Percentiles rank a stretch among this genome's conserved stretches.
phyloP scores from a whole-genome alignment of 2,888 invertebrate species.

The Heteropelma amictum region DNA sequence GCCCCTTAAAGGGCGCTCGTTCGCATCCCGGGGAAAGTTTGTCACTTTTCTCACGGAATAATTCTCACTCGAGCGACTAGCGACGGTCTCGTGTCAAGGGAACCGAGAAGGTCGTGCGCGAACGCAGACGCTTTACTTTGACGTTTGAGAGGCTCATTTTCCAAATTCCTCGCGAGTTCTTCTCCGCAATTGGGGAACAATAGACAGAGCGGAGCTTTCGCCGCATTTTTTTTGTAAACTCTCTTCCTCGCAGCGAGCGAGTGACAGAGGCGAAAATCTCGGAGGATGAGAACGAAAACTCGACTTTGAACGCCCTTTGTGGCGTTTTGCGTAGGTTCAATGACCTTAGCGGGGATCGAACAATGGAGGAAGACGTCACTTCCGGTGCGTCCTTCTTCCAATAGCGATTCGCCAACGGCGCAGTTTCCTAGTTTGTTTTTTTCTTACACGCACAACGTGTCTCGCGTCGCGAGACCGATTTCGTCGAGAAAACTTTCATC shows the following conservation, averaged over 20 bases:
- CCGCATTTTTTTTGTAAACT: too few relatives aligned
- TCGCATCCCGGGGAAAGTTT: neutral
- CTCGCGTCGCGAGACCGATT: neutral
- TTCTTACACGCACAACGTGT: neutral
- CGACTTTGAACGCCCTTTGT: neutral
- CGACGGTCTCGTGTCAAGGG: neutral
- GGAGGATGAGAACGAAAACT: neutral
- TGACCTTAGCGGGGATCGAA: conserved; percentile 6
- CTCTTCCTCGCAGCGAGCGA: too few relatives aligned
- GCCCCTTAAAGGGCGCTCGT: conserved; percentile 29
- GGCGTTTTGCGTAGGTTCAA: conserved; percentile 16
- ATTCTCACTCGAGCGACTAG: neutral
- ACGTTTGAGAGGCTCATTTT: too few relatives aligned
- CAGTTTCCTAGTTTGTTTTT: conserved; percentile 9
- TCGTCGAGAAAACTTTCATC: conserved; percentile 19
- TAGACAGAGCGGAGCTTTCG: too few relatives aligned
- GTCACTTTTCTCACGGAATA: conserved; percentile 22
- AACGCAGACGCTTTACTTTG: neutral
- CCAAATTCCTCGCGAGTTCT: too few relatives aligned
- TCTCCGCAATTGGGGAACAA: too few relatives aligned
- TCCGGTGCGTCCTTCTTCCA: conserved; percentile 46
- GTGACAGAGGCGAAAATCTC: too few relatives aligned
- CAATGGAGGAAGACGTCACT: conserved; percentile 50
- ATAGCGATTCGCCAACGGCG: conserved; percentile 29
- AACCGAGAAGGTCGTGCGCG: neutral